Evolutionary conservation across 2,888 invertebrate genomes (phyloP).

Genomic region (Boloria euphrosyne): DNA sequence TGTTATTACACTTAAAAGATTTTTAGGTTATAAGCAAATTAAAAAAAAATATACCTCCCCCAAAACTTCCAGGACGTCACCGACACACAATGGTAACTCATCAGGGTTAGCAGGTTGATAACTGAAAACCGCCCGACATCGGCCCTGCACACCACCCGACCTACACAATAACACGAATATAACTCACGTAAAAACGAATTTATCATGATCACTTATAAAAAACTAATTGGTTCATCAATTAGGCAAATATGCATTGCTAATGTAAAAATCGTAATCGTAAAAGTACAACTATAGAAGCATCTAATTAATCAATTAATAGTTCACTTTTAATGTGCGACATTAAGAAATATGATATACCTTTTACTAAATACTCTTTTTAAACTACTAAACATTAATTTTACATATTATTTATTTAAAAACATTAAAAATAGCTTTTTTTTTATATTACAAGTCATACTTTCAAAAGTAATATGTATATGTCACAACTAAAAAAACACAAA

Average conservation of each 20-base stretch:
- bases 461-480: neutral
- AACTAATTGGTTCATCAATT: neutral
- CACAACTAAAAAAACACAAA: constrained; percentile 48
- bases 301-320: no score
- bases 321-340: no score
- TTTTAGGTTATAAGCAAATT: neutral
- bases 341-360: neutral
- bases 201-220: neutral
- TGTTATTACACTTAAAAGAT: no score
- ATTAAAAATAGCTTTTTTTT: neutral
- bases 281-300: no score
- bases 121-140: constrained; percentile 93
- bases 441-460: no score
- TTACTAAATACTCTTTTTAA: neutral
- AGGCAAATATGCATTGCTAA: no score
- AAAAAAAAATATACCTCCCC: constrained; percentile 83
- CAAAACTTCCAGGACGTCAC: constrained; percentile 94
- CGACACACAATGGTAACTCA: constrained; percentile 92
- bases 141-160: constrained; percentile 73
- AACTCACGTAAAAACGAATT: neutral
- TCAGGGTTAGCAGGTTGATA: constrained; percentile 97
- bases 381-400: neutral
- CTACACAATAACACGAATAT: neutral
- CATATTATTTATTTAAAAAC: neutral
- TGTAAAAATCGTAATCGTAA: no score